Base-by-base conservation (phyloP, 2,888 invertebrate species). In the Chalcosyrphus nemorum region DNA sequence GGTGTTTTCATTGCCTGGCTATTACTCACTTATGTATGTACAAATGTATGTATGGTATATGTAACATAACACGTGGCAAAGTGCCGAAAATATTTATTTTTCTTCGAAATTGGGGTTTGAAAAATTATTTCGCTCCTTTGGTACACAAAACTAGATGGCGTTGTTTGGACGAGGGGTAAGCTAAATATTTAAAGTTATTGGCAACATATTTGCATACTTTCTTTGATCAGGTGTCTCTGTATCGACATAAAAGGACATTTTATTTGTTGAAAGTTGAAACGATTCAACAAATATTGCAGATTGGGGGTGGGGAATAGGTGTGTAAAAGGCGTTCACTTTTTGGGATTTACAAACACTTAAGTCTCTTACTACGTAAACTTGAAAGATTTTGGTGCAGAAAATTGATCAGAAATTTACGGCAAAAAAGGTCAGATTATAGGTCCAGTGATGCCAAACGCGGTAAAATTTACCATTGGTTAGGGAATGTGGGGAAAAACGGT, bases 1-100 rank as follows among this genome's bases (percentile, higher is more conserved):
- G 52, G 6, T 66, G 41, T 54, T 54, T 68, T 43, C 24, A 47
- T 47, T 59, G 13, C 59, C 1, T 13, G n/a, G 35, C 13, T 52
- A 52, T 41, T 41, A 71, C 56, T 45, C 32, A 70, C 54, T 27
- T 29, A 52, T 52, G 27, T 50, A 24, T 24, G 4, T n/a, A 19
- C 15, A 21, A 2, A 17, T 29, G 29, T 9, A 52, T 47, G 38
- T 9, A n/a, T n/a, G n/a, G n/a, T n/a, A n/a, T n/a, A n/a, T n/a
- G n/a, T n/a, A n/a, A n/a, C n/a, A n/a, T n/a, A 17, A 29, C 15
- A 52, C 41, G 24, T 59, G 59, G 59, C 32, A 38, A 24, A 15
- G 35, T 70, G 47, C n/a, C 38, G 50, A 52, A 50, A 71, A 59
- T 59, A 59, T 71, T 57, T 35, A 21, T 13, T 29, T 54, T 32